phyloP scores from a whole-genome alignment of 2,113 vertebrate genomes.

The Cebus imitator region DNA sequence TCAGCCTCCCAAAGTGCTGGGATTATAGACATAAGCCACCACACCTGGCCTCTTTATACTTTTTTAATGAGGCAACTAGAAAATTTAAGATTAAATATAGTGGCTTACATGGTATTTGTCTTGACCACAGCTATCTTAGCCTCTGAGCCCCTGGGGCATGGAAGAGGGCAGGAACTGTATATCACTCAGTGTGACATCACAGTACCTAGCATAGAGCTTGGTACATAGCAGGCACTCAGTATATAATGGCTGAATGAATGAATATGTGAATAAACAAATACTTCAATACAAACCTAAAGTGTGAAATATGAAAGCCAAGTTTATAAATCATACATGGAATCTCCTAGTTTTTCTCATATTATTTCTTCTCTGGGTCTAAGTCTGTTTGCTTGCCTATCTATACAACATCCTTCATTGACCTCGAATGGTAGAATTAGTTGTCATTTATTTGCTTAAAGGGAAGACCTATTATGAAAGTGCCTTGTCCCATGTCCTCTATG shows the following conservation, averaged over 20 bases:
- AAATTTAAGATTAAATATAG: not conserved
- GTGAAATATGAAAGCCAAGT: not conserved
- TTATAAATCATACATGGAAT: not conserved
- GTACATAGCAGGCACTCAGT: not conserved
- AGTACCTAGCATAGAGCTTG: not conserved
- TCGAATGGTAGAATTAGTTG: not conserved
- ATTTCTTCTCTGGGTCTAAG: not conserved
- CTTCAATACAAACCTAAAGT: not conserved
- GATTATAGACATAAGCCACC: no score
- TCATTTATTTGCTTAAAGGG: not conserved
- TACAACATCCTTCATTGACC: not conserved
- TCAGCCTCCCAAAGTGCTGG: no score
- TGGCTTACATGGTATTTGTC: not conserved
- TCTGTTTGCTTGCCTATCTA: not conserved
- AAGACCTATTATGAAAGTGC: not conserved
- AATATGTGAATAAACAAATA: not conserved
- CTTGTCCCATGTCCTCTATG: not conserved
- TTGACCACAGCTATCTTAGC: not conserved
- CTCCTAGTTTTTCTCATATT: not conserved
- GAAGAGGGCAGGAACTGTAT: not conserved
- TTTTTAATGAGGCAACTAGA: not conserved
- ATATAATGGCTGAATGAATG: not conserved
- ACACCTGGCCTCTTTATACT: not conserved
- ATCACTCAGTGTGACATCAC: not conserved
- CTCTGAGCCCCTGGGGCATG: not conserved